Evolutionary conservation across 2,113 vertebrate genomes (phyloP).

Genomic region (Cynocephalus volans): DNA sequence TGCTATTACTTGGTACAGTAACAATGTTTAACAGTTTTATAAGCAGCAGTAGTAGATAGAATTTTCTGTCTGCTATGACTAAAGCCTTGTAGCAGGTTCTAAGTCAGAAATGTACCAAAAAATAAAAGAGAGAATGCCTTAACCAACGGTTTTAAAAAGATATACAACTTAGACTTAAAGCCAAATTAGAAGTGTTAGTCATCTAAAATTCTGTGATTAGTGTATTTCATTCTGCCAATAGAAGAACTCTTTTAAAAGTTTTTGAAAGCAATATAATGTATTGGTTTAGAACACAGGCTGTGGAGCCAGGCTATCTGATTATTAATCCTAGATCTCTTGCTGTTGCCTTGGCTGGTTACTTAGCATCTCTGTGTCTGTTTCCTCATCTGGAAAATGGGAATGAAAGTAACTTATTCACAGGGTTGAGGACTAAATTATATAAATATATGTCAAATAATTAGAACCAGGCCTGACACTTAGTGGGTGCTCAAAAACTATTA

Average conservation of each 20-base stretch:
- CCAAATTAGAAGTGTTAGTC: not conserved
- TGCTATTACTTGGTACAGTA: not conserved
- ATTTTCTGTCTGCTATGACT: not conserved
- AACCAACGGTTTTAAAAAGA: not conserved
- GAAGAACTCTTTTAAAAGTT: not conserved
- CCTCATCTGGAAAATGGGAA: not conserved
- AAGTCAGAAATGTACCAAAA: not conserved
- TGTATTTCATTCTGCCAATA: not conserved
- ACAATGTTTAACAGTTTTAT: not conserved
- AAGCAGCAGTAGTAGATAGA: not conserved
- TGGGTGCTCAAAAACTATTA: not conserved
- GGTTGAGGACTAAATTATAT: constrained; percentile 19
- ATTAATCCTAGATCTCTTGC: not conserved
- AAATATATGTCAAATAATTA: constrained; percentile 29
- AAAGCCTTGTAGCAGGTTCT: not conserved
- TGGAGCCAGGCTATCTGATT: not conserved
- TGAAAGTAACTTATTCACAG: not conserved
- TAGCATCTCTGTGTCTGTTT: not conserved
- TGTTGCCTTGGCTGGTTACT: not conserved
- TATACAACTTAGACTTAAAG: constrained; percentile 12
- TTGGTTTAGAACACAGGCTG: not conserved
- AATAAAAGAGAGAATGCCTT: not conserved
- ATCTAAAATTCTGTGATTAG: not conserved
- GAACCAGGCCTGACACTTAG: not conserved
- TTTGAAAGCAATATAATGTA: not conserved